Conservation (phyloP, 2,888 invertebrate species). For the Cataglyphis livida region DNA sequence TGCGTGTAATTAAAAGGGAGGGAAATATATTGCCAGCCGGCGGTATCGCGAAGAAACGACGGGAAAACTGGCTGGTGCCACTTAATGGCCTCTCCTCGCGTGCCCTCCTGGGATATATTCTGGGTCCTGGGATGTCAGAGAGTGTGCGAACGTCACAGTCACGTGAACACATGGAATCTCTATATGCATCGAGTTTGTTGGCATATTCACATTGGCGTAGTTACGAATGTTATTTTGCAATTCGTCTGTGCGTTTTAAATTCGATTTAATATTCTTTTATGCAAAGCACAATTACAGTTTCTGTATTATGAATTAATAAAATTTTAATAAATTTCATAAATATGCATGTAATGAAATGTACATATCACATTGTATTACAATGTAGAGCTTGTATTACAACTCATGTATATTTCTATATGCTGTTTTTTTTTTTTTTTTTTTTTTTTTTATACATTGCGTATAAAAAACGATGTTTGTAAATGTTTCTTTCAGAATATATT, state of each 20-base stretch:
- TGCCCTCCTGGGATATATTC: constrained; percentile 75
- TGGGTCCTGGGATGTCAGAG: constrained; percentile 20
- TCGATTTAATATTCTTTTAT: not conserved
- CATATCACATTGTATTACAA: not conserved
- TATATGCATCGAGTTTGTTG: constrained; percentile 15
- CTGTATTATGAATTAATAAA: not conserved
- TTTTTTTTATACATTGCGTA: not conserved
- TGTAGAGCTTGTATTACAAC: not conserved
- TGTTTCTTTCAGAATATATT: constrained; percentile 16
- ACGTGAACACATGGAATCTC: constrained; percentile 71
- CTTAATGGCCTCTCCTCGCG: constrained; percentile 68
- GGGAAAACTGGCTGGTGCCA: constrained; percentile 69
- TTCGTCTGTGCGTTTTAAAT: not conserved
- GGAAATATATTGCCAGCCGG: constrained; percentile 64
- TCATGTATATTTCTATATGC: not conserved
- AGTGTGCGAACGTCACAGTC: constrained; percentile 82
- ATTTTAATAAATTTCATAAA: constrained; percentile 9
- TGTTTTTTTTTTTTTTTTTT: not conserved
- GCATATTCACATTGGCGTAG: constrained; percentile 43
- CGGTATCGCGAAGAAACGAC: constrained; percentile 72
- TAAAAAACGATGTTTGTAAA: not conserved
- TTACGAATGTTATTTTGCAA: constrained; percentile 20
- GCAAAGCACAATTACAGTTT: not conserved
- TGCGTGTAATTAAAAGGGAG: constrained; percentile 77
- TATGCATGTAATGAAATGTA: not conserved